Evolutionary conservation across 2,797 vertebrate genomes (phyloP).

Genomic region (Hypotaenidia philippensis): DNA sequence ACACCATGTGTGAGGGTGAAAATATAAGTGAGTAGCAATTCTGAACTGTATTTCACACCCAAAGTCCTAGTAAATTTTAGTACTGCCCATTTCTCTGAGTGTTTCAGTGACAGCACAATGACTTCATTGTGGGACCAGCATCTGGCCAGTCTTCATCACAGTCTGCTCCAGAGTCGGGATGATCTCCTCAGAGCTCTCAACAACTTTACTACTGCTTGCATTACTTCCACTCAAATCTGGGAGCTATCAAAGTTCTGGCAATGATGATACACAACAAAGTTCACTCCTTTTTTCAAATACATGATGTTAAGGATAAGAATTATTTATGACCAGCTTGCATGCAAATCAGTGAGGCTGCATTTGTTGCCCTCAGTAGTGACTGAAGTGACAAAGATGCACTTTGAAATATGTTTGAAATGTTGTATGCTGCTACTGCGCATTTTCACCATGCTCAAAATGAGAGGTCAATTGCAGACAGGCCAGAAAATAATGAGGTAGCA

Average conservation of each 20-base stretch:
- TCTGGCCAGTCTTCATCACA: background rate
- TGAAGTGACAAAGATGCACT: conserved; percentile 8
- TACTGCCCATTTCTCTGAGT: background rate
- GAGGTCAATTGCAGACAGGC: conserved; percentile 58
- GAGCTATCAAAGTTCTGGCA: background rate
- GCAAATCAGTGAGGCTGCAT: background rate
- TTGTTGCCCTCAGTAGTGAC: background rate
- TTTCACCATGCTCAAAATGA: background rate
- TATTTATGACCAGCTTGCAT: background rate
- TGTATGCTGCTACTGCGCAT: background rate
- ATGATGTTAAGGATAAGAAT: background rate
- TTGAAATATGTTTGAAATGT: conserved; percentile 32
- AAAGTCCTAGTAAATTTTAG: background rate
- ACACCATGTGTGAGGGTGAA: background rate
- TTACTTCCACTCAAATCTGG: background rate
- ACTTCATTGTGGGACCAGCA: background rate
- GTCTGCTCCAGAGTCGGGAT: background rate
- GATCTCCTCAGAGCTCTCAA: background rate
- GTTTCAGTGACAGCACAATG: background rate
- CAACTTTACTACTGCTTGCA: background rate
- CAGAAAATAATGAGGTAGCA: conserved; percentile 32
- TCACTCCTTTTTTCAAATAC: background rate
- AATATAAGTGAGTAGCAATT: background rate
- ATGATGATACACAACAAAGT: background rate
- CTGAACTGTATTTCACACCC: background rate